These are phyloP conservation scores for Manis javanica DNA, from an alignment of 2,797 vertebrate genomes.

Conservation along the genomic window DNA sequence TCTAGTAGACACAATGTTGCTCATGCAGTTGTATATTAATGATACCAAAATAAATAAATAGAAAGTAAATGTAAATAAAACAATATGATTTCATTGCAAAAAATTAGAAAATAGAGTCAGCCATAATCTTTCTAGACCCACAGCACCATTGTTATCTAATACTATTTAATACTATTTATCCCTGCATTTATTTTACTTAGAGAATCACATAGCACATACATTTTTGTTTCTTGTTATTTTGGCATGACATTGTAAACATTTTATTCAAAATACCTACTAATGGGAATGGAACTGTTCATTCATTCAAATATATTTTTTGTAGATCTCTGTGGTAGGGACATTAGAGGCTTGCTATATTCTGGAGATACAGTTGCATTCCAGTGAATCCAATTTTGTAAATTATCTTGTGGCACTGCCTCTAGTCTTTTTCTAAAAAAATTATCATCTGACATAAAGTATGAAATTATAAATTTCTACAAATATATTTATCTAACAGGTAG, in stretches of 20 bases:
- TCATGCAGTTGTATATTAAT: too few species aligned
- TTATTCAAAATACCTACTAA: neutral
- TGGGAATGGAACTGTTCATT: neutral
- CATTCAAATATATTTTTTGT: neutral
- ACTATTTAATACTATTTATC: neutral
- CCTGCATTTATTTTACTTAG: neutral
- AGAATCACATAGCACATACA: neutral
- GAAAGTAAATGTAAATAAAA: too few species aligned
- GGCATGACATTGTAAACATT: neutral
- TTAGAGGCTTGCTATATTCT: neutral
- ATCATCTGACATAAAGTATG: neutral
- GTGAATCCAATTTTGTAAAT: neutral
- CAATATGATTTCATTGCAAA: neutral
- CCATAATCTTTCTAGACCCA: neutral
- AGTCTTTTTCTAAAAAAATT: constrained; percentile 44
- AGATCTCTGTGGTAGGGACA: neutral
- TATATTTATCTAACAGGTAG: constrained; percentile 30
- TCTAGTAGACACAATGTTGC: too few species aligned
- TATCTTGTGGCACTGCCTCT: neutral
- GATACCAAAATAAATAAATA: too few species aligned
- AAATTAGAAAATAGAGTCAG: neutral
- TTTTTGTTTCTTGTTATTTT: neutral
- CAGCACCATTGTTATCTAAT: neutral
- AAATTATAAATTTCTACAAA: neutral
- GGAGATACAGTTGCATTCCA: neutral